These are phyloP conservation scores for Lycorma delicatula DNA, from an alignment of 1,140 invertebrate species.

Conservation along the genomic window DNA sequence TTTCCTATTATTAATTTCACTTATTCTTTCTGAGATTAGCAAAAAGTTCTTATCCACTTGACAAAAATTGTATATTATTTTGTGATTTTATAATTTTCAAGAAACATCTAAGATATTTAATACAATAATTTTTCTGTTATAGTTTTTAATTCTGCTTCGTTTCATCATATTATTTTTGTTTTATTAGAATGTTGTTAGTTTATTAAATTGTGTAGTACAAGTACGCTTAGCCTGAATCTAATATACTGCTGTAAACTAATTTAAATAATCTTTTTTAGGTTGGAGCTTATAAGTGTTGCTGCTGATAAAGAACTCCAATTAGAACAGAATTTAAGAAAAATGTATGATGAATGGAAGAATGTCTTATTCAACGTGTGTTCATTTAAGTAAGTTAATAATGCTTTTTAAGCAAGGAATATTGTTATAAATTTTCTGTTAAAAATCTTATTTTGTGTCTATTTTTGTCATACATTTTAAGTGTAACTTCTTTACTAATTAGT, in stretches of 20 bases:
- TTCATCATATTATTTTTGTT: slow-evolving; percentile 2
- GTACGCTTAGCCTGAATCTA: background rate
- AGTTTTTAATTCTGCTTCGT: background rate
- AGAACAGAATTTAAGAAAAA: slow-evolving; percentile 67
- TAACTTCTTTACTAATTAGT: background rate
- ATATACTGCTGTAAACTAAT: slow-evolving; percentile 13
- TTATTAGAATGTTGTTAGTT: background rate
- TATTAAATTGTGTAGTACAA: slow-evolving; percentile 8
- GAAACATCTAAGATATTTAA: background rate
- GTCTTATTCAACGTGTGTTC: slow-evolving; percentile 59
- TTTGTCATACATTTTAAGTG: background rate
- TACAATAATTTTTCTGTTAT: background rate
- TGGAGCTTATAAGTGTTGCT: slow-evolving; percentile 79
- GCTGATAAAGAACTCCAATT: slow-evolving; percentile 81
- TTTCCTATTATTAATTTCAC: no score
- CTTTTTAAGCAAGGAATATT: background rate
- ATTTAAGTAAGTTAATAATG: slow-evolving; percentile 46
- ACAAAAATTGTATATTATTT: no score
- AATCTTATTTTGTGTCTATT: background rate
- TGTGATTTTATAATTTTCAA: background rate
- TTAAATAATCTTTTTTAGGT: slow-evolving; percentile 32
- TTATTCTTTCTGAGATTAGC: no score
- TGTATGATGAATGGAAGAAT: slow-evolving; percentile 77
- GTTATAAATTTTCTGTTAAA: background rate
- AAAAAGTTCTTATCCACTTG: no score